Evolutionary conservation across 2,888 invertebrate genomes (phyloP), one percentile per base, ranked within the genome.

Genomic region (Leptarthrus brevirostris): DNA sequence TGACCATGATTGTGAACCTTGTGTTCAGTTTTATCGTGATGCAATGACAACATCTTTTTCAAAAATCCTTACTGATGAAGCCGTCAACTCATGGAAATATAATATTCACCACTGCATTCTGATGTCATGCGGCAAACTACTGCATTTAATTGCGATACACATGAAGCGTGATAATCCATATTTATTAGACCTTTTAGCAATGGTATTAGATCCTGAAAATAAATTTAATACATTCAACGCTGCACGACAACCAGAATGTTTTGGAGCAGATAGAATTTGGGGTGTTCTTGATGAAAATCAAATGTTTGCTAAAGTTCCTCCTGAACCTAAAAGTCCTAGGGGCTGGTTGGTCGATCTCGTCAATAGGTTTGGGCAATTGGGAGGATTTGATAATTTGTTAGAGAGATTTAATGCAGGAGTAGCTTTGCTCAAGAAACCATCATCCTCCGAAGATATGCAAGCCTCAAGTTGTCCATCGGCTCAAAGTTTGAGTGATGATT

Each of bases 331-430:
- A 81, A 92, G 91, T 79, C 94, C 95, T 12, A 90, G 95, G 78
- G 97, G 97, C 74, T 98, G 97, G 97, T 90, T 98, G 78, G 96
- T 97, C 76, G 97, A 98, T 88, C 89, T 98, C 77, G 93, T 98
- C 76, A 98, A 98, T 88, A 89, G 92, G 81, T 98, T 97, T 86
- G 98, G 97, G 12, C 90, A 91, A 82, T 87, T 94, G 75, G 93
- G 93, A 74, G 98, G 98, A 74, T 98, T 98, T 86, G 90, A 94
- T 80, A 92, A 92, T 82, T 86, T 96, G 76, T 86, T 93, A 73
- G 93, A 94, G 81, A 88, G 95, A 79, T 96, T 96, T 86, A 92
- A 94, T 85, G 88, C 88, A 79, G 93, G 92, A 56, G 86, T 89
- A 81, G 88, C 88, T 40, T 86, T 88, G 79, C 83, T 89, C 78